Percentiles rank a stretch among this genome's conserved stretches.
These are phyloP conservation scores for Drosophila kuntzei DNA, from an alignment of 2,888 invertebrate genomes.

Conservation along the genomic window DNA sequence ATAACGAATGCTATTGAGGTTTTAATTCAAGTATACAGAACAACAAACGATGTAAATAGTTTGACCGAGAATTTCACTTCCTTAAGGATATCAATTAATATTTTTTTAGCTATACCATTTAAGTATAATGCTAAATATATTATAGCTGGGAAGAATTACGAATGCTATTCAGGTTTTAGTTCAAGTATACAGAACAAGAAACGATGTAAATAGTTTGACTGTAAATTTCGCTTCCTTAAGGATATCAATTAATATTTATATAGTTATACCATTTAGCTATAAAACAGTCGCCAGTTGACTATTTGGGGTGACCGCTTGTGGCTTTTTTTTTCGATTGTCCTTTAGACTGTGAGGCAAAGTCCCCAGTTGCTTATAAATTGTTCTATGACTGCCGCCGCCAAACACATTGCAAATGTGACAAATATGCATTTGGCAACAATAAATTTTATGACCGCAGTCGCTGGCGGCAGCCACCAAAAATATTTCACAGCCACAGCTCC, in stretches of 20 bases:
- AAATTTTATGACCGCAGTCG: conserved; percentile 77
- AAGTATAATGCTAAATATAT: background rate
- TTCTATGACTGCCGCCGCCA: conserved; percentile 70
- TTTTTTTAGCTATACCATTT: background rate
- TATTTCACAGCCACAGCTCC: conserved; percentile 57
- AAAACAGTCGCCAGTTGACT: conserved; percentile 16
- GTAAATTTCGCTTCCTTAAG: no score
- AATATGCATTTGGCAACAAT: conserved; percentile 80
- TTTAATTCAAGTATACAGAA: no score
- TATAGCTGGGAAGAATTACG: background rate
- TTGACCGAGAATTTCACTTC: background rate
- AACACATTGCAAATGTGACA: conserved; percentile 80
- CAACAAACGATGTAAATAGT: no score
- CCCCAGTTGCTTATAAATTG: conserved; percentile 78
- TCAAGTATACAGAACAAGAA: no score
- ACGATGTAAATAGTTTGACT: no score
- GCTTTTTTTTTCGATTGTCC: background rate
- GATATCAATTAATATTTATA: conserved; percentile 6
- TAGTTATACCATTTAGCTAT: background rate
- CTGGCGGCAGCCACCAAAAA: conserved; percentile 69
- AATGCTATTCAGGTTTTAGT: no score
- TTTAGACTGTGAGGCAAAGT: conserved; percentile 31
- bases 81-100: conserved; percentile 1
- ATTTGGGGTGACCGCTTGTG: conserved; percentile 17
- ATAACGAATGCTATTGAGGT: background rate